phyloP scores from a whole-genome alignment of 2,888 invertebrate species.

The Arge pagana region DNA sequence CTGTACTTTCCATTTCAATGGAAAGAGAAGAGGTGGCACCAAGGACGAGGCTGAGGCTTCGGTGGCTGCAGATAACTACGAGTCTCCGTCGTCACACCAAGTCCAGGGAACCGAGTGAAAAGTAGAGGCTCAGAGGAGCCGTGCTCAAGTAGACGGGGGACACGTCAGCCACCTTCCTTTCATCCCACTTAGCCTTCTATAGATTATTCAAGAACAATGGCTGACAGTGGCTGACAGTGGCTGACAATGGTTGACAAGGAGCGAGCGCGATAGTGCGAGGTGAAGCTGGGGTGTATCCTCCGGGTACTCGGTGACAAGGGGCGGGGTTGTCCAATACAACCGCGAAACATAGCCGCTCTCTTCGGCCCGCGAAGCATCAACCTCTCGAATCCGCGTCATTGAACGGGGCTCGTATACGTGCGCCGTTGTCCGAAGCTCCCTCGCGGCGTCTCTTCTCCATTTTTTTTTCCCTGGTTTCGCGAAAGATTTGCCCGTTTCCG shows the following conservation, averaged over 20 bases:
- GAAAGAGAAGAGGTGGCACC: slow-evolving; percentile 19
- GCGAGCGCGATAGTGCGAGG: no score
- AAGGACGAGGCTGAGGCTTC: slow-evolving; percentile 28
- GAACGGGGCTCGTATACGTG: no score
- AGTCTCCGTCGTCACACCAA: slow-evolving; percentile 22
- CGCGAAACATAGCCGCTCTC: slow-evolving; percentile 26
- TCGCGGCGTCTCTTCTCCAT: no score
- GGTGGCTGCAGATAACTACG: slow-evolving; percentile 27
- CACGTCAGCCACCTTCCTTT: slow-evolving; percentile 51
- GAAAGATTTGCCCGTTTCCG: no score
- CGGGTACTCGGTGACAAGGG: no score
- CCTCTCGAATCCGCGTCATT: no score
- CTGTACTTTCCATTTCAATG: no score
- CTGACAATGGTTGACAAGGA: slow-evolving; percentile 45
- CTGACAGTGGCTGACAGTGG: slow-evolving; percentile 23
- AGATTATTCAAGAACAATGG: slow-evolving; percentile 56
- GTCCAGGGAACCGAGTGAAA: slow-evolving; percentile 42
- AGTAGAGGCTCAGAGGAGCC: slow-evolving; percentile 52
- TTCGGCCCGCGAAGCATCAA: no score
- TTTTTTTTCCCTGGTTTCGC: no score
- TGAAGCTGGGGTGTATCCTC: no score
- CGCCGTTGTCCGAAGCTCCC: no score
- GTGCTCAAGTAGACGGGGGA: slow-evolving; percentile 58
- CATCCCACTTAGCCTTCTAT: slow-evolving; percentile 56
- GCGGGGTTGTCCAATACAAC: slow-evolving; percentile 33